Conservation (phyloP, 2,888 invertebrate genomes). For the Euzophera pinguis region DNA sequence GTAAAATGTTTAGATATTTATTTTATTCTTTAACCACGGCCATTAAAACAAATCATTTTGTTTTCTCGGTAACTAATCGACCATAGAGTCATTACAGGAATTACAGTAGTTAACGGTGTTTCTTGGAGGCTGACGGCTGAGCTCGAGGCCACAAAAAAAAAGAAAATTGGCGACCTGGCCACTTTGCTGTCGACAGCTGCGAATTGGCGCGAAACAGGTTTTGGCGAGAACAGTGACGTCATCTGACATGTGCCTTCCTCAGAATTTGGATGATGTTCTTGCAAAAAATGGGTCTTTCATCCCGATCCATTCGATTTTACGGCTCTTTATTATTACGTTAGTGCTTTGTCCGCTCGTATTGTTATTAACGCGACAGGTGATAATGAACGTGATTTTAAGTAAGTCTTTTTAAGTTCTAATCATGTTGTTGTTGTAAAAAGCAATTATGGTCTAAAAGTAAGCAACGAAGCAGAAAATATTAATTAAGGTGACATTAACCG, state of each 20-base stretch:
- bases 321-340: conserved; percentile 42
- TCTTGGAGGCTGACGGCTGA: conserved; percentile 51
- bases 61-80: conserved; percentile 12
- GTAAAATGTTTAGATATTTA: not conserved
- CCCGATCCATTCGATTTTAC: conserved; percentile 52
- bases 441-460: too few species aligned
- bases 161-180: conserved; percentile 51
- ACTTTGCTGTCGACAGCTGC: conserved; percentile 71
- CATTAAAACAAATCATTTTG: not conserved
- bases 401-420: too few species aligned
- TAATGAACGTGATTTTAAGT: not conserved
- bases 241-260: conserved; percentile 63
- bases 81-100: conserved; percentile 33
- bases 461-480: too few species aligned
- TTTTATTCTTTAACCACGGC: not conserved
- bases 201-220: conserved; percentile 76
- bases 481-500: too few species aligned
- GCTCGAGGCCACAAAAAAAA: conserved; percentile 47
- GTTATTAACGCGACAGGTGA: conserved; percentile 30
- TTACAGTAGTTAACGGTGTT: conserved; percentile 66
- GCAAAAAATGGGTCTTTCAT: conserved; percentile 59
- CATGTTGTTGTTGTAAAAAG: too few species aligned
- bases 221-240: conserved; percentile 66
- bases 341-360: conserved; percentile 26
- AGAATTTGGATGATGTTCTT: conserved; percentile 41